These are phyloP conservation scores for Scaptomyza montana DNA, from an alignment of 1,140 invertebrate species.

Conservation along the genomic window DNA sequence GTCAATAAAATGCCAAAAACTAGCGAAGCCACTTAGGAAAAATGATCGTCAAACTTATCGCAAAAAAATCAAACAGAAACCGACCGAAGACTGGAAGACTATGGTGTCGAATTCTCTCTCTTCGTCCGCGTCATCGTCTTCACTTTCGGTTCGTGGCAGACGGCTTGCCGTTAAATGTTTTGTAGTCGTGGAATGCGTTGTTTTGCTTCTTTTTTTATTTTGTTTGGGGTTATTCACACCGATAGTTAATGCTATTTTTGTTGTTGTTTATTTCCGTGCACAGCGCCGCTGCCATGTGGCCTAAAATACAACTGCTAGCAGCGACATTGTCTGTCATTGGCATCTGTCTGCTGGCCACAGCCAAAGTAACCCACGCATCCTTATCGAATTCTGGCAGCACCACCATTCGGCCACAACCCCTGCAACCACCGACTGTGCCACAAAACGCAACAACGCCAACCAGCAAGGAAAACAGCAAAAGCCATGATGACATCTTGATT, in stretches of 20 bases:
- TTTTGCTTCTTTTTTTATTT: not conserved
- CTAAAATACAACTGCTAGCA: slow-evolving; percentile 60
- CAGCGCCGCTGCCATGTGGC: slow-evolving; percentile 67
- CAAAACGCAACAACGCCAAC: slow-evolving; percentile 64
- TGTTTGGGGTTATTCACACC: slow-evolving; percentile 25
- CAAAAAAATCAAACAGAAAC: slow-evolving; percentile 61
- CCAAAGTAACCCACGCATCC: slow-evolving; percentile 24
- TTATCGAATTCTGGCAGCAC: slow-evolving; percentile 2
- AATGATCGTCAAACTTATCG: slow-evolving; percentile 67
- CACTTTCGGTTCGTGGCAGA: slow-evolving; percentile 26
- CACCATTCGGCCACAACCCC: slow-evolving; percentile 41
- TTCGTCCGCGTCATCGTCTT: not conserved
- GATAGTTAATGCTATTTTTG: slow-evolving; percentile 26
- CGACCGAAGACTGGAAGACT: slow-evolving; percentile 29
- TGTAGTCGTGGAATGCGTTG: not conserved
- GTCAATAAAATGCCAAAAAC: slow-evolving; percentile 47
- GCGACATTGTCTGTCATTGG: slow-evolving; percentile 58
- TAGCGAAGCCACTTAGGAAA: slow-evolving; percentile 62
- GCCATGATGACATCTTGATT: slow-evolving; percentile 40
- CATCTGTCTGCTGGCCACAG: slow-evolving; percentile 63
- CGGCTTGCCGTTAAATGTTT: slow-evolving; percentile 39
- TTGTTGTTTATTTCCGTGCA: slow-evolving; percentile 46
- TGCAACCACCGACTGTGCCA: slow-evolving; percentile 39
- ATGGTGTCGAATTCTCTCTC: not conserved
- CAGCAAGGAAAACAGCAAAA: slow-evolving; percentile 30